Conservation (phyloP, 2,797 vertebrate species). For the Hoplostethus atlanticus region DNA sequence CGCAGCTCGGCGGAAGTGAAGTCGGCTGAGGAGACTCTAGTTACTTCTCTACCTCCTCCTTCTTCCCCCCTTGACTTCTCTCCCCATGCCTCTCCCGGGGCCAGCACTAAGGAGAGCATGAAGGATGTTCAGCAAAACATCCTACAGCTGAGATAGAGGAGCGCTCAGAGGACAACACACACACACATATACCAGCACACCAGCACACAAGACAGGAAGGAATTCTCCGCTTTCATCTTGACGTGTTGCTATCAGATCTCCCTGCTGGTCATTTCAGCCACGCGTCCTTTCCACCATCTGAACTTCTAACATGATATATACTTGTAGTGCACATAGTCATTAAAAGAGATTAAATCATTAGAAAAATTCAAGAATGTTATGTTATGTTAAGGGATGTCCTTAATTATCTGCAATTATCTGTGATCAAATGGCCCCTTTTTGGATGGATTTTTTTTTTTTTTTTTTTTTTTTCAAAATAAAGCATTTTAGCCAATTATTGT, state of each 20-base stretch:
- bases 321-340: too few species aligned
- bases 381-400: too few species aligned
- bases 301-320: too few species aligned
- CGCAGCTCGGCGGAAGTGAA: too few species aligned
- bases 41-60: slow-evolving; percentile 6
- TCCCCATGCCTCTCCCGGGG: slow-evolving; percentile 15
- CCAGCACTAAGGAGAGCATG: slow-evolving; percentile 32
- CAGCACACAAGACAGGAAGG: background rate
- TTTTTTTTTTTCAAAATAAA: too few species aligned
- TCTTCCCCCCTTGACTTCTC: background rate
- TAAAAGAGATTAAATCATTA: too few species aligned
- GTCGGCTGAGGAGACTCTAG: background rate
- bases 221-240: slow-evolving; percentile 16
- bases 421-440: too few species aligned
- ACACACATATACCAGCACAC: slow-evolving; percentile 3
- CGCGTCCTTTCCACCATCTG: background rate
- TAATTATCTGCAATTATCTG: too few species aligned
- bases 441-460: too few species aligned
- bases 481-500: too few species aligned
- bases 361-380: too few species aligned
- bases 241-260: slow-evolving; percentile 21
- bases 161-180: background rate
- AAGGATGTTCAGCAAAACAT: slow-evolving; percentile 21
- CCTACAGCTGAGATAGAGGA: slow-evolving; percentile 26
- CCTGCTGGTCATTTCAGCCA: slow-evolving; percentile 14